A percentile compares a stretch with the other conserved stretches of the same genome.
phyloP scores from a whole-genome alignment of 2,888 invertebrate species.

The Aphodius granarius region DNA sequence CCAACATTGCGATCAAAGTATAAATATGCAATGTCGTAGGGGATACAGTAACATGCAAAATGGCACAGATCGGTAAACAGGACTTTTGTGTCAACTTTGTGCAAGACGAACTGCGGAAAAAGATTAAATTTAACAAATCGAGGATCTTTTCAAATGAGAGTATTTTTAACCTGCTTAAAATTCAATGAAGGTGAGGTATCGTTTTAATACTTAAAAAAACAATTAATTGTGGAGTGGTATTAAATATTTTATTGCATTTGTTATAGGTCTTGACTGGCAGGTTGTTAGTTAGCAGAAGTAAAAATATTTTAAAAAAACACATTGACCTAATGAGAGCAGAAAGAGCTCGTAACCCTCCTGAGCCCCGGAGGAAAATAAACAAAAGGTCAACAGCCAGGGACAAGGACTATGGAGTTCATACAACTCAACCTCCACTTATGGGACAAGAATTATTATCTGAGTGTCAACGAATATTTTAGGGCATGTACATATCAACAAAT shows the following conservation, averaged over 20 bases:
- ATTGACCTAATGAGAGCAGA: neutral
- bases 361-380: neutral
- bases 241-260: neutral
- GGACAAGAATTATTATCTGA: slow-evolving; percentile 1
- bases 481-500: neutral
- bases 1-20: neutral
- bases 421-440: neutral
- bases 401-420: neutral
- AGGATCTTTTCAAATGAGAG: slow-evolving; percentile 8
- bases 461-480: neutral
- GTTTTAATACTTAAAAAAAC: neutral
- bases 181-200: neutral
- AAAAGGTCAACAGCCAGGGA: neutral
- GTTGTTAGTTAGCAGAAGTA: neutral
- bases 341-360: neutral
- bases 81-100: neutral
- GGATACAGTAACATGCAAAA: neutral
- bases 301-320: neutral
- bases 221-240: neutral
- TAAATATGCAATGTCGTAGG: slow-evolving; percentile 4
- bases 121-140: slow-evolving; percentile 7
- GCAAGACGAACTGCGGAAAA: neutral
- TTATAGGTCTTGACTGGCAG: neutral
- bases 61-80: neutral
- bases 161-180: neutral